Evolutionary conservation across 2,113 vertebrate species (phyloP).

Genomic region (Ptyas mucosa): DNA sequence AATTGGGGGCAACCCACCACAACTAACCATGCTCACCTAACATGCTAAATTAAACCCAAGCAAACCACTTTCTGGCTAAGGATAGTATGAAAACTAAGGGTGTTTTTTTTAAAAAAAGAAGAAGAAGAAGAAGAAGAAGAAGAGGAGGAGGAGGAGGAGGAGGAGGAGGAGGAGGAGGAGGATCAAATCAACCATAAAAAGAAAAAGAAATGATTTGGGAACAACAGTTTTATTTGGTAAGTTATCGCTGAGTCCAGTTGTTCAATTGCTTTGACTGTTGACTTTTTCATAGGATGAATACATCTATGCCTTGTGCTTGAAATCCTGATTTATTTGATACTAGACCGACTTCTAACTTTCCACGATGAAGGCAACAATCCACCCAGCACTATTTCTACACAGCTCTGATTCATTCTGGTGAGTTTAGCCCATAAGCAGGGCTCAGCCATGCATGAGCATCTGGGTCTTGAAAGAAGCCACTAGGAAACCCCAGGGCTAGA

Average conservation of each 20-base stretch:
- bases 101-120: neutral
- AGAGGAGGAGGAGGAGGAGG: too few relatives aligned
- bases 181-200: neutral
- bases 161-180: too few relatives aligned
- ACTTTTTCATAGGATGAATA: neutral
- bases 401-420: neutral
- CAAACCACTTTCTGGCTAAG: neutral
- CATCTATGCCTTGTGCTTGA: constrained; percentile 22
- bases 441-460: constrained; percentile 43
- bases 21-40: neutral
- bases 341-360: constrained; percentile 51
- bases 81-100: neutral
- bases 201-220: neutral
- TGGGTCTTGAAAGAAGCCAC: constrained; percentile 51
- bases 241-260: neutral
- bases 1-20: neutral
- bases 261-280: neutral
- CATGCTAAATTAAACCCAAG: neutral
- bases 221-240: neutral
- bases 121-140: too few relatives aligned
- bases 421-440: neutral
- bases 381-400: neutral
- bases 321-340: constrained; percentile 18
- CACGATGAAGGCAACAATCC: constrained; percentile 30
- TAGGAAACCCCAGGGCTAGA: constrained; percentile 57